Evolutionary conservation across 1,140 invertebrate genomes (phyloP).

Genomic region (Drosophila nannoptera): DNA sequence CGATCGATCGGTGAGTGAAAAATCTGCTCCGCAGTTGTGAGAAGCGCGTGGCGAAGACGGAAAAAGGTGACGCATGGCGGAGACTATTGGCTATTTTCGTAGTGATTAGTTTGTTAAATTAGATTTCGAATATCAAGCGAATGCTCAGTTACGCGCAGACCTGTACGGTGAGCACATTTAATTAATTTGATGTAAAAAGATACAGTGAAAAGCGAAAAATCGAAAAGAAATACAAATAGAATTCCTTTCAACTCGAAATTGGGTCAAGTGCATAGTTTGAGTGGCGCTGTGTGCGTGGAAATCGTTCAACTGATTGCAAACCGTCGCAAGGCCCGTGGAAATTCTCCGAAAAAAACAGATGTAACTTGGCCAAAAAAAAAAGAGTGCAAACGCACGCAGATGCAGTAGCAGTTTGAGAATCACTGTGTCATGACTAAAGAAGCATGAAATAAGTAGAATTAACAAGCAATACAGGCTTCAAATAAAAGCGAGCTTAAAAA

Average conservation of each 20-base stretch:
- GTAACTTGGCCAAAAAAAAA: slow-evolving; percentile 20
- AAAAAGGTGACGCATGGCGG: slow-evolving; percentile 48
- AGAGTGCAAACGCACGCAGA: background rate
- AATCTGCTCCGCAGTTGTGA: slow-evolving; percentile 50
- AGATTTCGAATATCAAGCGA: slow-evolving; percentile 24
- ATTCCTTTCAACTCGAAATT: slow-evolving; percentile 10
- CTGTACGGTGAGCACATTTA: no score
- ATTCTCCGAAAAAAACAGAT: slow-evolving; percentile 54
- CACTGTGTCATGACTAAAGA: background rate
- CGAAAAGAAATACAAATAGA: slow-evolving; percentile 1
- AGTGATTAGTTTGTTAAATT: slow-evolving; percentile 42
- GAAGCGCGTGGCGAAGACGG: slow-evolving; percentile 28
- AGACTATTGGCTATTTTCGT: slow-evolving; percentile 51
- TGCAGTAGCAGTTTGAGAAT: slow-evolving; percentile 35
- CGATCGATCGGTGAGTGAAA: slow-evolving; percentile 55
- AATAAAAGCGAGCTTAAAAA: background rate
- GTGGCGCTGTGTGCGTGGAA: slow-evolving; percentile 19
- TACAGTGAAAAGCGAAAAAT: background rate
- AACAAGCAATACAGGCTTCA: background rate
- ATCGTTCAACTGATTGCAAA: slow-evolving; percentile 25
- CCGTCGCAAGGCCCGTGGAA: slow-evolving; percentile 45
- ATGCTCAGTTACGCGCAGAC: slow-evolving; percentile 6
- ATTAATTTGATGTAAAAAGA: background rate
- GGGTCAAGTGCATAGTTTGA: slow-evolving; percentile 63
- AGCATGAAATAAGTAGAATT: background rate